phyloP scores from a whole-genome alignment of 2,797 vertebrate genomes.

The Sarcoramphus papa region DNA sequence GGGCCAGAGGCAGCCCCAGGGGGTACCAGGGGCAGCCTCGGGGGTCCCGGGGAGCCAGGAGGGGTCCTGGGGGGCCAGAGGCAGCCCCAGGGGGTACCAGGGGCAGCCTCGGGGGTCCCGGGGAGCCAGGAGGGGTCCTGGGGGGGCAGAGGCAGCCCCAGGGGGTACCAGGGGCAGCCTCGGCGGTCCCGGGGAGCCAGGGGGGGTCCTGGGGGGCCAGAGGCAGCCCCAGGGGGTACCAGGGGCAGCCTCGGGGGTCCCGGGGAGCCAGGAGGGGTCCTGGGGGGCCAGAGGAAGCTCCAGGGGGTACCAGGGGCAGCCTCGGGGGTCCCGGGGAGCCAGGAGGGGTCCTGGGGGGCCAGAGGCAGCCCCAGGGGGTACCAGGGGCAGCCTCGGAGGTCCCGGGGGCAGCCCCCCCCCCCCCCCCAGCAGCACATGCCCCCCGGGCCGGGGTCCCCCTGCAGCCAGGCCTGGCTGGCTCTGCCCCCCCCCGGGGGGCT shows the following conservation, averaged over 20 bases:
- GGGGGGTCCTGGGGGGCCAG: too few species aligned
- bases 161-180: too few species aligned
- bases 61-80: too few species aligned
- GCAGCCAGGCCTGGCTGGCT: background rate
- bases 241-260: too few species aligned
- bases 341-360: too few species aligned
- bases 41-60: background rate
- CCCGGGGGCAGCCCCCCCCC: too few species aligned
- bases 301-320: background rate
- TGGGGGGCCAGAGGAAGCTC: background rate
- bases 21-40: background rate
- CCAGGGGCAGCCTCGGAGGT: background rate
- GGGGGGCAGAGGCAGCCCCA: too few species aligned
- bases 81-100: too few species aligned
- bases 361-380: background rate
- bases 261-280: background rate
- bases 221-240: too few species aligned
- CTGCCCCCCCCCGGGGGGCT: background rate
- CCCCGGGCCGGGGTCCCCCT: background rate
- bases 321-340: background rate
- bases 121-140: too few species aligned
- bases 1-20: background rate
- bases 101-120: too few species aligned
- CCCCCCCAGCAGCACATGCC: fast-evolving
- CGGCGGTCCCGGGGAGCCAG: too few species aligned